Evolutionary conservation across 2,113 vertebrate genomes (phyloP).

Genomic region (Ciconia maguari): DNA sequence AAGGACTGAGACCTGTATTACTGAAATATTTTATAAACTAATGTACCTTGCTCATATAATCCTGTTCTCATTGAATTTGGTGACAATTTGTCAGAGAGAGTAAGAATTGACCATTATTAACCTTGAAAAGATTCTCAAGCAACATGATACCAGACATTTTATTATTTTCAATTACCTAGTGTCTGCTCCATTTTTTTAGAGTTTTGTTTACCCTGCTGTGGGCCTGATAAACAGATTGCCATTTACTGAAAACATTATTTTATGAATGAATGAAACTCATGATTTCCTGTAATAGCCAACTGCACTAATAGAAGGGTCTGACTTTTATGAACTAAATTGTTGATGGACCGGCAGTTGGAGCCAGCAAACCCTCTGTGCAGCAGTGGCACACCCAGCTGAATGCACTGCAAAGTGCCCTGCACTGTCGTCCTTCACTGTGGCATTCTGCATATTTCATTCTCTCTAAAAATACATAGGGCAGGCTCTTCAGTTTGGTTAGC

Average conservation of each 20-base stretch:
- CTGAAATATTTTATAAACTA: constrained; percentile 24
- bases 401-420: not conserved
- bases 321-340: not conserved
- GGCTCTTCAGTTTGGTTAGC: not conserved
- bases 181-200: not conserved
- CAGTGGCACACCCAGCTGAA: not conserved
- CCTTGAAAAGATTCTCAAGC: not conserved
- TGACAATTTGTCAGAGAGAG: not conserved
- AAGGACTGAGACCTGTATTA: not conserved
- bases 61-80: not conserved
- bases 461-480: not conserved
- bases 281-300: constrained; percentile 5
- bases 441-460: not conserved
- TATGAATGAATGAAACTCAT: constrained; percentile 14
- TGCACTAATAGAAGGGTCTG: not conserved
- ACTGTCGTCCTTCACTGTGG: not conserved
- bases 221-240: constrained; percentile 2
- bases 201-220: not conserved
- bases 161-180: not conserved
- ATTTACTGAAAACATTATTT: constrained; percentile 3
- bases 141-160: not conserved
- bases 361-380: not conserved
- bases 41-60: not conserved
- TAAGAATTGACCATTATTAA: not conserved
- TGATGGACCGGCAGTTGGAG: not conserved